Conservation (phyloP, 1,140 invertebrate species). For the Archegozetes longisetosus region DNA sequence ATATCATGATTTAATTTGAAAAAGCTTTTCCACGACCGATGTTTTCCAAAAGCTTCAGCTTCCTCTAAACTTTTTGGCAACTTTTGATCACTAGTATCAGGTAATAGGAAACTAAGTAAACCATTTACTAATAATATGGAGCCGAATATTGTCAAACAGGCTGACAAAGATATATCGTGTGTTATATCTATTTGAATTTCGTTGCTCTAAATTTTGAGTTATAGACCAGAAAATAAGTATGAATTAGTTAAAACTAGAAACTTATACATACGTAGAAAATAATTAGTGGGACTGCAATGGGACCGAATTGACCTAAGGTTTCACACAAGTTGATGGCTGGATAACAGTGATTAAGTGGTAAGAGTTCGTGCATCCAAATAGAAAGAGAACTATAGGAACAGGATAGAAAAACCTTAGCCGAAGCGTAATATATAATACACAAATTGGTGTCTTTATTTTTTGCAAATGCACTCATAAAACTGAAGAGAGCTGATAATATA, state of each 20-base stretch:
- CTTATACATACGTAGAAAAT: not conserved
- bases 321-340: not conserved
- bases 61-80: too few species aligned
- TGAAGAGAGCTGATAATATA: not conserved
- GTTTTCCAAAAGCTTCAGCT: too few species aligned
- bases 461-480: not conserved
- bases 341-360: conserved; percentile 1
- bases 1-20: too few species aligned
- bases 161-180: not conserved
- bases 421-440: not conserved
- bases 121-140: not conserved
- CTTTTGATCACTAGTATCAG: not conserved
- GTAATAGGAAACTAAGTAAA: not conserved
- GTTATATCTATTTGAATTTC: not conserved
- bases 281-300: not conserved
- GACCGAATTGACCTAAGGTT: not conserved
- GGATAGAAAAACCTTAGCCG: conserved; percentile 8
- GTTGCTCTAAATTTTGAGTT: not conserved
- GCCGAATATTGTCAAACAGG: not conserved
- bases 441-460: not conserved
- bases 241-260: not conserved
- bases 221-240: not conserved
- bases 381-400: not conserved
- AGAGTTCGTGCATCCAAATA: conserved; percentile 5
- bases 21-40: too few species aligned